Evolutionary conservation across 2,113 vertebrate species (phyloP).

Genomic region (Labeo catla): DNA sequence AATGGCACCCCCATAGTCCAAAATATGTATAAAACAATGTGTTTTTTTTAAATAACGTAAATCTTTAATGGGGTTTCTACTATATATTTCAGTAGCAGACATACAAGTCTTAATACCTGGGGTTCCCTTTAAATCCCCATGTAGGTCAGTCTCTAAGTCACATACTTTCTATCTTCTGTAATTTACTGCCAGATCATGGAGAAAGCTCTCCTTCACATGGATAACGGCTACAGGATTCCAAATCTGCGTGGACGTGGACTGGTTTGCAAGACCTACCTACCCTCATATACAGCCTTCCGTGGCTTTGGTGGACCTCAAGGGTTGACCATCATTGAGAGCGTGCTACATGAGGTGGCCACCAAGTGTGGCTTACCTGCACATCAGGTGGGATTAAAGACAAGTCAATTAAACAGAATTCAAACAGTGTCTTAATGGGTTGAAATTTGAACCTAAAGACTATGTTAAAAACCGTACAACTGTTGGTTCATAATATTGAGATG

Average conservation of each 20-base stretch:
- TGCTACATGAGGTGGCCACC: slow-evolving; percentile 72
- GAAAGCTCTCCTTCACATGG: slow-evolving; percentile 73
- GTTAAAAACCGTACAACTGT: not conserved
- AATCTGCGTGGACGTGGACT: slow-evolving; percentile 70
- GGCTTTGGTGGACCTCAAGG: slow-evolving; percentile 77
- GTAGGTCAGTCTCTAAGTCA: not conserved
- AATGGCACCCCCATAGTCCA: too few relatives aligned
- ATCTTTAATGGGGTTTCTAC: too few relatives aligned
- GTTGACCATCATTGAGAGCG: slow-evolving; percentile 68
- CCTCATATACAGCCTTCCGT: slow-evolving; percentile 77
- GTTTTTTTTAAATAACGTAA: too few relatives aligned
- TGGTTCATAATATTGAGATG: not conserved
- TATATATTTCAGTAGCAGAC: too few relatives aligned
- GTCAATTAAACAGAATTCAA: not conserved
- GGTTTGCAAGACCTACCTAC: slow-evolving; percentile 77
- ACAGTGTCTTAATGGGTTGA: not conserved
- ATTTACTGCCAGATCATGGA: slow-evolving; percentile 69
- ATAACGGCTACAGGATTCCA: slow-evolving; percentile 74
- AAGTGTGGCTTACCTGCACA: slow-evolving; percentile 68
- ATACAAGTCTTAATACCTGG: too few relatives aligned
- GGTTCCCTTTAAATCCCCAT: not conserved
- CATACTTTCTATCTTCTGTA: not conserved
- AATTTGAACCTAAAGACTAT: not conserved
- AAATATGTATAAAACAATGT: too few relatives aligned
- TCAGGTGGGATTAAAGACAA: slow-evolving; percentile 61